Base-by-base conservation (phyloP, 2,888 invertebrate species). In the Eristalis tenax region DNA sequence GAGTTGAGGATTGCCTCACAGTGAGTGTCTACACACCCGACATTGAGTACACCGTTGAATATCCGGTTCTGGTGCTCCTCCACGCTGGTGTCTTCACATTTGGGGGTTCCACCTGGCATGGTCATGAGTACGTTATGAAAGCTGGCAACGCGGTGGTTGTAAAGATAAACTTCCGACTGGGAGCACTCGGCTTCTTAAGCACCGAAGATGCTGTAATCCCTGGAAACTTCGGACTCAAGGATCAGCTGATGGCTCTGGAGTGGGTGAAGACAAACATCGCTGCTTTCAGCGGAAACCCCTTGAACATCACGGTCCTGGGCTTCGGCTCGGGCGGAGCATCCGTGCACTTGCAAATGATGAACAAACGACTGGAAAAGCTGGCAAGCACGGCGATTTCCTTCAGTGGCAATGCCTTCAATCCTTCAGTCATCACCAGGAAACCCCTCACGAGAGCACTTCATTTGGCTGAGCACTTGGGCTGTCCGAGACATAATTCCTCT, bases 1-100 rank as follows among this genome's bases (percentile, higher is more conserved):
- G 96, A 22, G 94, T 94, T 85, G 96, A 96, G 92, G 95, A 96
- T 92, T 96, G 96, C 89, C 92, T 96, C 0, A 95, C 94, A 89
- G 89, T 96, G 1, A 96, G 95, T 91, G 93, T 96, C 0, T 94
- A 94, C 90, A 94, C 95, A 0, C 95, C 96, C 0, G 91, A 90
- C 26, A 65, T 78, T 6, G 92, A 90, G 6, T 90, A 92, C 0
- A 92, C 92, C 0, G 92, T 93, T 0, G 91, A 92, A 8, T 92
- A 95, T 38, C 95, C 96, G 0, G 96, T 96, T 0, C 89, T 96
- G 63, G 94, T 96, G 1, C 95, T 93, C 90, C 95, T 96, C 80
- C 96, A 96, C 89, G 96, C 96, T 0, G 95, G 96, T 0, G 95
- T 95, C n/a, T 96, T 95, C 91, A 96, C 96, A 95, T 96, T 95